Base-by-base conservation (phyloP, 1,140 invertebrate species). In the Drosophila malerkotliana region DNA sequence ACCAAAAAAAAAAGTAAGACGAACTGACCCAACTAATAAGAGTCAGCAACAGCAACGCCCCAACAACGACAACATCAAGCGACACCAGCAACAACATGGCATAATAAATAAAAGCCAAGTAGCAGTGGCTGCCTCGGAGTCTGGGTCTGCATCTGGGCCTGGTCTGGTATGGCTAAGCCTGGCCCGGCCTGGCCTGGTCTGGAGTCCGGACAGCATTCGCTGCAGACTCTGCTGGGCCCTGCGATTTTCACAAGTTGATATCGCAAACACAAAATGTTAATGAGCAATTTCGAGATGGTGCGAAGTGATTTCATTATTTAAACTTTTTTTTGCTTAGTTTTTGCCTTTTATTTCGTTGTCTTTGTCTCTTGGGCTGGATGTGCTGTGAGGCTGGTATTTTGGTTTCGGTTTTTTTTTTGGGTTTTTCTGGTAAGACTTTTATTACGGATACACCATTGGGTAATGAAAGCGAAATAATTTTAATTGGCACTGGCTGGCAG, bases 231-330 rank as follows among this genome's bases (percentile, higher is more conserved):
- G 61, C 18, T 68, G 49, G 66, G 63, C 52, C 63, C 61, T 74
- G 77, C 75, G 90, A 91, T 91, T 91, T 91, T 91, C 90, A 91
- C 90, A 91, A 89, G 81, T 89, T 89, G 90, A 91, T 91, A 91
- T 90, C 81, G 80, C 90, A 84, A 91, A 91, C 90, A 91, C 90
- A 91, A 91, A 91, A 91, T 91, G 90, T 91, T 91, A 91, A 91
- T 91, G 90, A 91, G 90, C 90, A 91, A 91, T 91, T 91, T 88
- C 90, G 87, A 91, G 90, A 91, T 91, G 80, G 90, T 91, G 90
- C 90, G 90, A 91, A 91, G 71, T 88, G 90, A 91, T 91, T 91
- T 91, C 90, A 91, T 91, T 91, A 91, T 91, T 91, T 91, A 80
- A 89, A 84, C 72, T 80, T 89, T 73, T 89, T 39, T 53, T 71